These are phyloP conservation scores for Drosophila sucinea DNA, from an alignment of 1,140 invertebrate genomes.

Conservation along the genomic window DNA sequence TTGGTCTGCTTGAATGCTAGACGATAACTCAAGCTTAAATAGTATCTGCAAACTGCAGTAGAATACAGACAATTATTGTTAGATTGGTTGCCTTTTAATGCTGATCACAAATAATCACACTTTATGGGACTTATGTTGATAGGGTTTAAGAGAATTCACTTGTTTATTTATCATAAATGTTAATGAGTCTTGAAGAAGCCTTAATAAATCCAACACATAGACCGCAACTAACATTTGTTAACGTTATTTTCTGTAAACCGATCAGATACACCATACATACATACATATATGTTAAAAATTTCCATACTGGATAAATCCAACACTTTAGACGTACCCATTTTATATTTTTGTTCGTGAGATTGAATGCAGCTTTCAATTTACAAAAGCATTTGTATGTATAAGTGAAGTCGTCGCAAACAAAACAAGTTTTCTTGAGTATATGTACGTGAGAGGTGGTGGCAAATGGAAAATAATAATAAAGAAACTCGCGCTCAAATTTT, in stretches of 20 bases:
- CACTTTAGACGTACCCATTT: constrained; percentile 17
- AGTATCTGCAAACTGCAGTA: too few relatives aligned
- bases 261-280: neutral
- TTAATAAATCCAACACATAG: neutral
- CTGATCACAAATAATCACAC: too few relatives aligned
- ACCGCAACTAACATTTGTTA: neutral
- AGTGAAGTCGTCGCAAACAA: constrained; percentile 13
- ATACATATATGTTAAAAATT: neutral
- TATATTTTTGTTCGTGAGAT: neutral
- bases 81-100: too few relatives aligned
- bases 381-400: constrained; percentile 2
- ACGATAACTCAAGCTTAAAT: too few relatives aligned
- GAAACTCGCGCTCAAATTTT: constrained; percentile 17
- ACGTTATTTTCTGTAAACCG: neutral
- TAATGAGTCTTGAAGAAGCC: neutral
- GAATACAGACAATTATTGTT: too few relatives aligned
- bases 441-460: constrained; percentile 13
- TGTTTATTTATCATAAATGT: neutral
- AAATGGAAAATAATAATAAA: constrained; percentile 17
- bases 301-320: neutral
- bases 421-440: constrained; percentile 18
- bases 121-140: too few relatives aligned
- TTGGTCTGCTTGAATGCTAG: too few relatives aligned
- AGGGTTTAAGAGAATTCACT: too few relatives aligned
- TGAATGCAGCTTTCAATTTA: constrained; percentile 6